Evolutionary conservation across 2,797 vertebrate species (phyloP).

Genomic region (Gastrophryne carolinensis): DNA sequence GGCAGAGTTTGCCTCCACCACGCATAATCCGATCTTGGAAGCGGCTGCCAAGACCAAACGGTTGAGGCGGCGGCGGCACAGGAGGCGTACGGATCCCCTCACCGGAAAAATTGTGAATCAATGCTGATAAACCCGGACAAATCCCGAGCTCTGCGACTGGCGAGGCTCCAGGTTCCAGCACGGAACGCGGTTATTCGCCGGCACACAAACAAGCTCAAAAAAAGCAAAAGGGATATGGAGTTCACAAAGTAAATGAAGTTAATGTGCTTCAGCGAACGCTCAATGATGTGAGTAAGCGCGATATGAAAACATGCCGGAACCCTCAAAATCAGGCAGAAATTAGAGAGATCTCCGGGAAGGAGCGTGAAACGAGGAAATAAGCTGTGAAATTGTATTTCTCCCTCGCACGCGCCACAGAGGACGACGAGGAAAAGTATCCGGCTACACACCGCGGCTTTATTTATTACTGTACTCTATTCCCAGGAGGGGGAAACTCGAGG

Average conservation of each 20-base stretch:
- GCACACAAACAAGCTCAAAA: background rate
- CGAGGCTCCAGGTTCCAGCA: background rate
- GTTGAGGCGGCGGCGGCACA: no score
- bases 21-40: no score
- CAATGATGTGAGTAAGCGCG: conserved; percentile 16
- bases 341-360: conserved; percentile 1
- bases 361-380: conserved; percentile 13
- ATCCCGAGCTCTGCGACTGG: no score
- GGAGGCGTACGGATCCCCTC: no score
- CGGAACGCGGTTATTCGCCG: background rate
- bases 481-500: background rate
- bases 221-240: background rate
- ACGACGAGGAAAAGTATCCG: background rate
- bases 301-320: conserved; percentile 9
- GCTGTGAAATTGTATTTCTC: conserved; percentile 16
- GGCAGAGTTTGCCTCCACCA: no score
- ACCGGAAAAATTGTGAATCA: no score
- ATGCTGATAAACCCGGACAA: no score
- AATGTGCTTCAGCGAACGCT: background rate
- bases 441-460: background rate
- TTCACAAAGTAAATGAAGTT: conserved; percentile 6
- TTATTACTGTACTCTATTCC: background rate
- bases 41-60: no score
- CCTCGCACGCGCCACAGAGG: background rate
- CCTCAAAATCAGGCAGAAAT: conserved; percentile 1